Evolutionary conservation across 2,888 invertebrate genomes (phyloP).

Genomic region (Dicyrtomina minuta): DNA sequence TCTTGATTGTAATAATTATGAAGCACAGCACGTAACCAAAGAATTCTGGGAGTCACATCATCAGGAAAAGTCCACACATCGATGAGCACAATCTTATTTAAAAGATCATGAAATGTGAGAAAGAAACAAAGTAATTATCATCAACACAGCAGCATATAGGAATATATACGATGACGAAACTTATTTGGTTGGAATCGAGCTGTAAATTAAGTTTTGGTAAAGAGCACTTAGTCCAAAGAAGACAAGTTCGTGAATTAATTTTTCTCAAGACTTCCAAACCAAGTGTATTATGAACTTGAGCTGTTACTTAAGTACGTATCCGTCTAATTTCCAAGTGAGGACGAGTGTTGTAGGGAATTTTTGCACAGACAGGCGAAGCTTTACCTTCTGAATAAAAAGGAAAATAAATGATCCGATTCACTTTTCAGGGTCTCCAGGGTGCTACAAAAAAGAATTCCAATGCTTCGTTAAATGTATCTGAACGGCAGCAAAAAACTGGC

Average conservation of each 20-base stretch:
- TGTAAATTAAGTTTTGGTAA: too few species aligned
- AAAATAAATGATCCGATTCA: conserved; percentile 25
- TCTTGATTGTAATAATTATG: too few species aligned
- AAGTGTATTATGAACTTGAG: neutral
- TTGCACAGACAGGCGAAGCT: neutral
- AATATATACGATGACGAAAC: too few species aligned
- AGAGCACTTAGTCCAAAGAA: neutral
- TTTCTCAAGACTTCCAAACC: neutral
- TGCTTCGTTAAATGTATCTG: neutral
- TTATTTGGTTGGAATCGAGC: too few species aligned
- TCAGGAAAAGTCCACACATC: too few species aligned
- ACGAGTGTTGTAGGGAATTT: neutral
- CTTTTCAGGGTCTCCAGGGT: conserved; percentile 22
- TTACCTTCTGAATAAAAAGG: conserved; percentile 1
- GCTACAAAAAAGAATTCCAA: neutral
- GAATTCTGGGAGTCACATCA: too few species aligned
- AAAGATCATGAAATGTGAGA: too few species aligned
- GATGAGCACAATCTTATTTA: too few species aligned
- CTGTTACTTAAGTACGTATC: neutral
- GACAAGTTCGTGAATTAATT: neutral
- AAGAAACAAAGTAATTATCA: too few species aligned
- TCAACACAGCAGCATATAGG: too few species aligned
- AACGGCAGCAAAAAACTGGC: neutral
- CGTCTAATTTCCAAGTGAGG: neutral
- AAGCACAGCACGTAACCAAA: too few species aligned